Conservation (phyloP, 2,797 vertebrate species). For the Gorsachius magnificus region DNA sequence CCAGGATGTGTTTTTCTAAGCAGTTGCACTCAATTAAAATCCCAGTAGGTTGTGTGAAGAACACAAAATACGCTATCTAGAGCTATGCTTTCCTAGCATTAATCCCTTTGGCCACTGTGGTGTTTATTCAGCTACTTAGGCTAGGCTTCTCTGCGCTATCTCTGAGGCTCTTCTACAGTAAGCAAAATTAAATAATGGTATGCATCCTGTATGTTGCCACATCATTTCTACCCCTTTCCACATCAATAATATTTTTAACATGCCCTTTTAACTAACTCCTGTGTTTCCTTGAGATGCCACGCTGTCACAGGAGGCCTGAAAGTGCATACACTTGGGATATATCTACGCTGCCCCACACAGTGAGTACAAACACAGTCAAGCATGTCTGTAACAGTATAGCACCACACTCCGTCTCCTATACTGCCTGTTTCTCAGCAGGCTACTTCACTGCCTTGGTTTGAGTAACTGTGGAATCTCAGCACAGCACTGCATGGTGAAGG, state of each 20-base stretch:
- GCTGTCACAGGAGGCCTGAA: neutral
- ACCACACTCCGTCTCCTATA: rapidly evolving
- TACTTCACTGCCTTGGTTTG: neutral
- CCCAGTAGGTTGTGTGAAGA: neutral
- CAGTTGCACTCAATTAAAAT: neutral
- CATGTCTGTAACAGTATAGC: neutral
- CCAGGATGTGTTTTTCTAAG: neutral
- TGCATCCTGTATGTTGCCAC: rapidly evolving
- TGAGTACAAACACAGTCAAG: neutral
- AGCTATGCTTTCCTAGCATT: neutral
- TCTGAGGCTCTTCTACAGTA: neutral
- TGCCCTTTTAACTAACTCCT: neutral
- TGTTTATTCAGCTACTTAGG: neutral
- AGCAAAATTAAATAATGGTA: neutral
- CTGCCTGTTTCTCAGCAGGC: neutral
- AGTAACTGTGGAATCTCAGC: neutral
- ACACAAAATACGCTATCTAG: neutral
- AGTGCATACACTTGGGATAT: neutral
- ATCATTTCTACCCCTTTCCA: neutral
- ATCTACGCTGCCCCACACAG: neutral
- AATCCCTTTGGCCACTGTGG: neutral
- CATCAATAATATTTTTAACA: neutral
- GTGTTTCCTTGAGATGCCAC: neutral
- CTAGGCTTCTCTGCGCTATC: neutral
- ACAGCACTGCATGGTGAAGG: rapidly evolving